A percentile compares a stretch with the other conserved stretches of the same genome.
phyloP scores from a whole-genome alignment of 2,797 vertebrate species.

The Parambassis ranga region DNA sequence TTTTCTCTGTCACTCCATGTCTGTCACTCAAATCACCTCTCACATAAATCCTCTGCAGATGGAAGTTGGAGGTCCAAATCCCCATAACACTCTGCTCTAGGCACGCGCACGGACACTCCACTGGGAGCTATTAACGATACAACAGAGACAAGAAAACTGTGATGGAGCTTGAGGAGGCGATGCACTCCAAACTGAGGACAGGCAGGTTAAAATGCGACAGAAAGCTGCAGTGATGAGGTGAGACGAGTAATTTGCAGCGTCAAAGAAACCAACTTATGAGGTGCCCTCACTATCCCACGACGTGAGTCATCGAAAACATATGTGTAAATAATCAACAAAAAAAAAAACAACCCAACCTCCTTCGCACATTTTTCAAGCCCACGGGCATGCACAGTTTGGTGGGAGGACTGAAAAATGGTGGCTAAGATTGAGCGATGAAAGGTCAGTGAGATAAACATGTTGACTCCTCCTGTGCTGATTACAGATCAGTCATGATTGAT shows the following conservation, averaged over 20 bases:
- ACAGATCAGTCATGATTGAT: conserved; percentile 46
- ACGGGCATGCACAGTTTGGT: conserved; percentile 3
- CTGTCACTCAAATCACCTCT: conserved; percentile 26
- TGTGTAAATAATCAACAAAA: conserved; percentile 33
- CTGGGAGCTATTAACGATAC: background rate
- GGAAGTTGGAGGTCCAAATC: conserved; percentile 18
- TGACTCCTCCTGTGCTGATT: conserved; percentile 48
- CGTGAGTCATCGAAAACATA: conserved; percentile 40
- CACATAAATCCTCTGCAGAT: conserved; percentile 28
- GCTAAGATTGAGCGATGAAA: conserved; percentile 37
- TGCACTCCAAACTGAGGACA: background rate
- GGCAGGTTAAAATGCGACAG: conserved; percentile 16
- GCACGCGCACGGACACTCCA: background rate
- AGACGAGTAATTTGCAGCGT: conserved; percentile 7
- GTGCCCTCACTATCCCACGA: background rate
- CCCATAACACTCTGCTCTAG: background rate
- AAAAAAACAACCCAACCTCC: conserved; percentile 18
- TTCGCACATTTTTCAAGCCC: conserved; percentile 32
- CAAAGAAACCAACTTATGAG: conserved; percentile 23
- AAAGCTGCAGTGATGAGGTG: background rate
- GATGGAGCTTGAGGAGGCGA: conserved; percentile 1
- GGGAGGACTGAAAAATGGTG: conserved; percentile 25
- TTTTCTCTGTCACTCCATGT: conserved; percentile 3
- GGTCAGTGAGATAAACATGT: conserved; percentile 48
- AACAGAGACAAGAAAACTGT: background rate